phyloP scores from a whole-genome alignment of 2,888 invertebrate genomes.

The Amphimallon solstitiale region DNA sequence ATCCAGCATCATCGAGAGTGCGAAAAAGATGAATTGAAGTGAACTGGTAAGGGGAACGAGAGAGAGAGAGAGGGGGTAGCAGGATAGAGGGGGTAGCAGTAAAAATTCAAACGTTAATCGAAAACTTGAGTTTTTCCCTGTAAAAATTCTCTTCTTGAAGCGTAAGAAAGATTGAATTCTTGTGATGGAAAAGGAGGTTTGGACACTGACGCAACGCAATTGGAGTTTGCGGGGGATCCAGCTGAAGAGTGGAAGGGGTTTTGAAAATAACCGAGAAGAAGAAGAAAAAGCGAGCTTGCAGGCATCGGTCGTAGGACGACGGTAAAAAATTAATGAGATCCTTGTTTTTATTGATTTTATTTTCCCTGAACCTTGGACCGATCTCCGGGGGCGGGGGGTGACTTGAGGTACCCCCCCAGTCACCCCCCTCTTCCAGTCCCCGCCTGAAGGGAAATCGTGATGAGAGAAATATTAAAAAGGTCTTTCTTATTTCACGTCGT shows the following conservation, averaged over 20 bases:
- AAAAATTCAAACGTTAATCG: slow-evolving; percentile 56
- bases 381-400: neutral
- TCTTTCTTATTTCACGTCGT: slow-evolving; percentile 37
- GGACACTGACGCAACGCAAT: neutral
- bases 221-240: neutral
- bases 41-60: neutral
- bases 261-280: neutral
- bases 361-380: neutral
- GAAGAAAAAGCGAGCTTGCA: slow-evolving; percentile 39
- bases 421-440: neutral
- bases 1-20: neutral
- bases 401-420: neutral
- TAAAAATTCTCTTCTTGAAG: neutral
- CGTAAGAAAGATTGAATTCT: slow-evolving; percentile 44
- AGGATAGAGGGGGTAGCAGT: slow-evolving; percentile 42
- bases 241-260: neutral
- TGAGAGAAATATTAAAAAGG: slow-evolving; percentile 41
- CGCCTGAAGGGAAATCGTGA: too few species aligned
- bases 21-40: neutral
- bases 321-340: slow-evolving; percentile 47
- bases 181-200: too few species aligned
- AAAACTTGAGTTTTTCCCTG: slow-evolving; percentile 45
- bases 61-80: neutral
- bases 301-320: slow-evolving; percentile 24
- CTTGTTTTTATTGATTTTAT: slow-evolving; percentile 47